These are phyloP conservation scores for Thymelicus acteon DNA, from an alignment of 2,888 invertebrate genomes.

Conservation along the genomic window DNA sequence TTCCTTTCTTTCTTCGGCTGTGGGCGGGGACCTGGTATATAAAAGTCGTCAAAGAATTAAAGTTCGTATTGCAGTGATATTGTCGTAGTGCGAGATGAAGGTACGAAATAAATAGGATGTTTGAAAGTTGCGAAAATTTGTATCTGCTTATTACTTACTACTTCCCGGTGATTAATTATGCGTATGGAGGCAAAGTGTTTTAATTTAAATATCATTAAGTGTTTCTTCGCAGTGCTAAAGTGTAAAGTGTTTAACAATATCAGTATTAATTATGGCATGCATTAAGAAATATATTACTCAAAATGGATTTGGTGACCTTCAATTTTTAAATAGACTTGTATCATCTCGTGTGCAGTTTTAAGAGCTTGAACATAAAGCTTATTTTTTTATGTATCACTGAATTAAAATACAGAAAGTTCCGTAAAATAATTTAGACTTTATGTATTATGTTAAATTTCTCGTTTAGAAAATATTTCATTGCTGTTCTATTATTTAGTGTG, in stretches of 20 bases:
- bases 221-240: slow-evolving; percentile 5
- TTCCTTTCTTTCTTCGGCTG: slow-evolving; percentile 64
- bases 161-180: background rate
- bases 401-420: background rate
- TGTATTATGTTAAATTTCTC: background rate
- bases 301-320: background rate
- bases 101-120: slow-evolving; percentile 51
- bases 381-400: background rate
- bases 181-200: slow-evolving; percentile 7
- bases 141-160: background rate
- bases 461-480: background rate
- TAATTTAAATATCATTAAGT: slow-evolving; percentile 3
- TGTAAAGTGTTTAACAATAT: slow-evolving; percentile 2
- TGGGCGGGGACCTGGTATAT: slow-evolving; percentile 72
- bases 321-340: background rate
- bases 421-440: background rate
- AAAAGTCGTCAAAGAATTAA: slow-evolving; percentile 66
- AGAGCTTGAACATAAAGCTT: background rate
- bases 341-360: background rate
- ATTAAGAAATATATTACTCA: background rate
- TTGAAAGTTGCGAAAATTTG: slow-evolving; percentile 2
- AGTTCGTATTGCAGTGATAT: slow-evolving; percentile 63
- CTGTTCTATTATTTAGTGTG: too few species aligned
- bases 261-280: background rate
- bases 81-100: slow-evolving; percentile 70